phyloP scores from a whole-genome alignment of 2,888 invertebrate species.

The Patella ulyssiponensis region DNA sequence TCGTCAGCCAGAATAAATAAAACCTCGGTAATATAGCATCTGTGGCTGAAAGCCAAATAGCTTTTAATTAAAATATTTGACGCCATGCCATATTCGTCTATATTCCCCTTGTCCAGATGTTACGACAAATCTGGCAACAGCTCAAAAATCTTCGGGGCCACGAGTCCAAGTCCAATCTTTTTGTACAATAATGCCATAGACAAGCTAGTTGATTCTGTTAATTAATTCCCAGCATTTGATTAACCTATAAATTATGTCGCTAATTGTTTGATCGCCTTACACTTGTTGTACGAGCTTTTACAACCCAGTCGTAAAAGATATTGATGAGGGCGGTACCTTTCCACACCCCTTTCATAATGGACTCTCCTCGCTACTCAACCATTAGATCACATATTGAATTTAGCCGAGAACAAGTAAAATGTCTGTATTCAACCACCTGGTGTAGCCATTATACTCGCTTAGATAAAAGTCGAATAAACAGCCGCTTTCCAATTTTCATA shows the following conservation, averaged over 20 bases:
- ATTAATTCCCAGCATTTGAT: too few species aligned
- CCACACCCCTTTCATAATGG: slow-evolving; percentile 32
- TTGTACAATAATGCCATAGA: too few species aligned
- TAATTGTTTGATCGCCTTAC: too few species aligned
- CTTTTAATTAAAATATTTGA: slow-evolving; percentile 27
- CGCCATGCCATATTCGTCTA: slow-evolving; percentile 18
- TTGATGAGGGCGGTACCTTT: slow-evolving; percentile 10
- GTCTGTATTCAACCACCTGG: slow-evolving; percentile 45
- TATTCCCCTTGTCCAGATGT: slow-evolving; percentile 21
- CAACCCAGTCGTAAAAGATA: background rate
- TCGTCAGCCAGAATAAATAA: slow-evolving; percentile 11
- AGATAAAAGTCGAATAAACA: slow-evolving; percentile 42
- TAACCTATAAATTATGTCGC: too few species aligned
- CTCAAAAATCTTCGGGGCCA: background rate
- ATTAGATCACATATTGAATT: slow-evolving; percentile 49
- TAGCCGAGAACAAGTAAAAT: slow-evolving; percentile 37
- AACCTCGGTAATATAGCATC: slow-evolving; percentile 7
- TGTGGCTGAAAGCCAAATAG: slow-evolving; percentile 10
- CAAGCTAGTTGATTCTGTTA: too few species aligned
- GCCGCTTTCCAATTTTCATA: slow-evolving; percentile 46
- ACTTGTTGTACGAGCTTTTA: too few species aligned
- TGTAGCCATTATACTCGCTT: slow-evolving; percentile 26
- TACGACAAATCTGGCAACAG: slow-evolving; percentile 21
- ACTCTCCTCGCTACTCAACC: slow-evolving; percentile 40
- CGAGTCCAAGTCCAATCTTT: too few species aligned